These are phyloP conservation scores for Torymus texanus DNA, from an alignment of 2,888 invertebrate genomes.

Conservation along the genomic window DNA sequence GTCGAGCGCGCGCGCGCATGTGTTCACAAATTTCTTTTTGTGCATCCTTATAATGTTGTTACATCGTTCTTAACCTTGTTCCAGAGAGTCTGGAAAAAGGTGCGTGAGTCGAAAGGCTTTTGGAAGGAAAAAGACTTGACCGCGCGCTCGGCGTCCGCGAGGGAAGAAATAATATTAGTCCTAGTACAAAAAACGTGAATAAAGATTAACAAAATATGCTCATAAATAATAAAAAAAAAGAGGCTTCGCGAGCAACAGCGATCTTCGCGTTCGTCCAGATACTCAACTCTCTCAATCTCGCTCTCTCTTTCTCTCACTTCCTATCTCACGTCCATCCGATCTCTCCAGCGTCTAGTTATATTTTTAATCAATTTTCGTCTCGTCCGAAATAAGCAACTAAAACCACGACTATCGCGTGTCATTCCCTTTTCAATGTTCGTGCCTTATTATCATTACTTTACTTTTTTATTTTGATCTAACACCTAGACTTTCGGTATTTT, in stretches of 20 bases:
- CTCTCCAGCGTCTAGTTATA: slow-evolving; percentile 37
- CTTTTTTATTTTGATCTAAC: slow-evolving; percentile 55
- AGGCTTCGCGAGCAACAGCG: slow-evolving; percentile 68
- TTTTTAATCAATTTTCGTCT: slow-evolving; percentile 39
- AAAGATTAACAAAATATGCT: slow-evolving; percentile 74
- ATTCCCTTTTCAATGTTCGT: slow-evolving; percentile 57
- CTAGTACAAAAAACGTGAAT: slow-evolving; percentile 70
- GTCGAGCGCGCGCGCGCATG: slow-evolving; percentile 40
- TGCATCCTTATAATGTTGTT: too few relatives aligned
- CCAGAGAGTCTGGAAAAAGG: neutral
- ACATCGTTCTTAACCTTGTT: too few relatives aligned
- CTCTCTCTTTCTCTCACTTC: too few relatives aligned
- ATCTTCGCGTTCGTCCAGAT: slow-evolving; percentile 55
- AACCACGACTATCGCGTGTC: slow-evolving; percentile 46
- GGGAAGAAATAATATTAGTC: slow-evolving; percentile 67
- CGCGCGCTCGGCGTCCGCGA: slow-evolving; percentile 53
- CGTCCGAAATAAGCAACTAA: slow-evolving; percentile 26
- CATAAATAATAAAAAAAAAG: slow-evolving; percentile 66
- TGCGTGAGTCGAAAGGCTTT: neutral
- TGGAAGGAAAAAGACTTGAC: slow-evolving; percentile 19
- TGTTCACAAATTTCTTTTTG: neutral
- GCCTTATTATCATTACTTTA: slow-evolving; percentile 49
- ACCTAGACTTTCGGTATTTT: slow-evolving; percentile 43
- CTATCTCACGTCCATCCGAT: slow-evolving; percentile 8
- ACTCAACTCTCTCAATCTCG: slow-evolving; percentile 27